A percentile compares a stretch with the other conserved stretches of the same genome.
These are phyloP conservation scores for Euzophera pinguis DNA, from an alignment of 2,888 invertebrate genomes.

Conservation along the genomic window DNA sequence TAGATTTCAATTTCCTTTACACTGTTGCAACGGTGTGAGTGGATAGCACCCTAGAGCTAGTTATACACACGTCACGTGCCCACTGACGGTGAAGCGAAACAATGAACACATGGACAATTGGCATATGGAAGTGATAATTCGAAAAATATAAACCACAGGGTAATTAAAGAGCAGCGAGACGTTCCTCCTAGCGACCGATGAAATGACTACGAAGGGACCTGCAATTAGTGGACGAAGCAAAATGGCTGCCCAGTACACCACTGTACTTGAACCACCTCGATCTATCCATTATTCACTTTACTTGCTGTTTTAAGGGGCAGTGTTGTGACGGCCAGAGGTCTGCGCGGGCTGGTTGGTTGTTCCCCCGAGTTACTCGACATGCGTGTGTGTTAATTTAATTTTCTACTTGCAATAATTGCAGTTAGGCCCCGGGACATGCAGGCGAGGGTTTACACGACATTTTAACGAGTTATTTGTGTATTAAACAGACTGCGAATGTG, in stretches of 20 bases:
- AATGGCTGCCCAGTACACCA: slow-evolving; percentile 68
- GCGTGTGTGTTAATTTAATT: slow-evolving; percentile 79
- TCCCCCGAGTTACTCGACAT: slow-evolving; percentile 55
- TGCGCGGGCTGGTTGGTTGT: slow-evolving; percentile 40
- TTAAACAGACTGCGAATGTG: slow-evolving; percentile 40
- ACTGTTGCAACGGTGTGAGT: not conserved
- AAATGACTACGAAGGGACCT: slow-evolving; percentile 65
- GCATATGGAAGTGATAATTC: slow-evolving; percentile 75
- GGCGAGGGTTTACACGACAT: slow-evolving; percentile 50
- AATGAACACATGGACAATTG: slow-evolving; percentile 61
- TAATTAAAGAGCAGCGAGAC: slow-evolving; percentile 61
- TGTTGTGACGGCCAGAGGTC: slow-evolving; percentile 31
- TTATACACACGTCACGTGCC: slow-evolving; percentile 9
- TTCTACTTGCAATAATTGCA: slow-evolving; percentile 74
- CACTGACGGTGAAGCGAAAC: slow-evolving; percentile 36
- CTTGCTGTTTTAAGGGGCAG: slow-evolving; percentile 23
- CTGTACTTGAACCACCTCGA: slow-evolving; percentile 20
- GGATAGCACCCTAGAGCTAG: slow-evolving; percentile 16
- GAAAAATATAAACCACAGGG: slow-evolving; percentile 73
- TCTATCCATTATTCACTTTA: slow-evolving; percentile 2
- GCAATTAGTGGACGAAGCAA: slow-evolving; percentile 71
- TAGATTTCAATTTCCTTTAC: not conserved
- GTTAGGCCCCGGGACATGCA: slow-evolving; percentile 46
- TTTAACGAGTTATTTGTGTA: slow-evolving; percentile 59
- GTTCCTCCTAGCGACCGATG: slow-evolving; percentile 59